Evolutionary conservation across 1,140 invertebrate genomes (phyloP), one percentile per base, ranked within the genome.

Genomic region (Campoletis sonorensis): DNA sequence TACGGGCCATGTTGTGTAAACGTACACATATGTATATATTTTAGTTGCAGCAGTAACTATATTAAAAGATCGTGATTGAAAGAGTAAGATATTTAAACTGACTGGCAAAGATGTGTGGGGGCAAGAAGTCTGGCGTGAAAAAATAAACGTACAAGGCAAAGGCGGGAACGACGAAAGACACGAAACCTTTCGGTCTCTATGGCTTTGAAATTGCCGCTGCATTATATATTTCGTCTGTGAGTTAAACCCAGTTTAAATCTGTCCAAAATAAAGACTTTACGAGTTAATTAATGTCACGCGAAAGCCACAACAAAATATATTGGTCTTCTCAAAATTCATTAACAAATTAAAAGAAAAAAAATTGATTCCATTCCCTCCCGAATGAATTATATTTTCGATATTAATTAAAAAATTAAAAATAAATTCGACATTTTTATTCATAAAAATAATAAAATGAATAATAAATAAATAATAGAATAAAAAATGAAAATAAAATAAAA

Each of bases 281-380:
- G 71, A 82, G 77, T 82, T 82, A 82, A 82, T 82, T 82, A 82
- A 82, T 68, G 81, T 82, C 81, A 79, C 70, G 76, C 37, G 51
- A 82, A 30, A 67, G 71, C 49, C 76, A 67, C 68, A 70, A 67
- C 30, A 27, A 64, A 58, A 76, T 76, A 58, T 58, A 76, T 58
- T n/a, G n/a, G n/a, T n/a, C n/a, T n/a, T n/a, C n/a, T n/a, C n/a
- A n/a, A n/a, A n/a, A n/a, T n/a, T n/a, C n/a, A n/a, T n/a, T n/a
- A n/a, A n/a, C n/a, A n/a, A n/a, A n/a, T n/a, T n/a, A 54, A 15
- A 15, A 15, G 49, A 54, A 54, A 54, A 54, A 54, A 54, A 54
- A 54, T 16, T 54, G 15, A 54, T 54, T 16, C 4, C 5, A 54
- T 16, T n/a, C n/a, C n/a, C n/a, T n/a, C n/a, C n/a, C n/a, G n/a